Conservation (phyloP, 2,113 vertebrate species). For the Haemorhous mexicanus region DNA sequence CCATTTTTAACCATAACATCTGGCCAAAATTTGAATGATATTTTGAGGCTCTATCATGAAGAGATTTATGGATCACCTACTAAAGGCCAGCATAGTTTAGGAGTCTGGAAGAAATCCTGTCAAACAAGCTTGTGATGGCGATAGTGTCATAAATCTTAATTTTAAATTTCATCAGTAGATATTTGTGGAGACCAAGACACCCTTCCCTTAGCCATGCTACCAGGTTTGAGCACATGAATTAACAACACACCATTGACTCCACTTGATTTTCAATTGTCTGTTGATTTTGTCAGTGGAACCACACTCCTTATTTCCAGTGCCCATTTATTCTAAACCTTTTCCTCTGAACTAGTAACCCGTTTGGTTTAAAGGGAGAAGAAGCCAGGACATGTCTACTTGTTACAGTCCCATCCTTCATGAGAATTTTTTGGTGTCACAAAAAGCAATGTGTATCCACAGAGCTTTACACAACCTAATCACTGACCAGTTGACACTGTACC, state of each 20-base stretch:
- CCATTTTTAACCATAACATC: background rate
- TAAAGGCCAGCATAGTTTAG: background rate
- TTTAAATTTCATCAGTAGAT: background rate
- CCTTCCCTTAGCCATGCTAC: background rate
- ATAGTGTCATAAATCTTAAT: background rate
- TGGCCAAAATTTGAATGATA: background rate
- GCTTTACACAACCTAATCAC: background rate
- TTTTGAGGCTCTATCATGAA: background rate
- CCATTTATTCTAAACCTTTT: background rate
- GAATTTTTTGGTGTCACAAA: background rate
- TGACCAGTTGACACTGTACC: constrained; percentile 6
- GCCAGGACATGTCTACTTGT: background rate
- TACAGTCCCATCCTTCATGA: background rate
- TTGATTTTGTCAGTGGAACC: background rate
- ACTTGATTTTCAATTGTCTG: background rate
- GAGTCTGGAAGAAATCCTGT: background rate
- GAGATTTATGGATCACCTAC: background rate
- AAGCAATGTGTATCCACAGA: background rate
- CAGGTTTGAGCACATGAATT: background rate
- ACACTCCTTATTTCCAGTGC: background rate
- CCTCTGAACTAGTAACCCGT: background rate
- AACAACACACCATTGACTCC: background rate
- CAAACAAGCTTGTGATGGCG: background rate
- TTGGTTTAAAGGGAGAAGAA: background rate
- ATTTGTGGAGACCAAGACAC: background rate